phyloP scores from a whole-genome alignment of 2,888 invertebrate species.

The Psylliodes chrysocephalus region DNA sequence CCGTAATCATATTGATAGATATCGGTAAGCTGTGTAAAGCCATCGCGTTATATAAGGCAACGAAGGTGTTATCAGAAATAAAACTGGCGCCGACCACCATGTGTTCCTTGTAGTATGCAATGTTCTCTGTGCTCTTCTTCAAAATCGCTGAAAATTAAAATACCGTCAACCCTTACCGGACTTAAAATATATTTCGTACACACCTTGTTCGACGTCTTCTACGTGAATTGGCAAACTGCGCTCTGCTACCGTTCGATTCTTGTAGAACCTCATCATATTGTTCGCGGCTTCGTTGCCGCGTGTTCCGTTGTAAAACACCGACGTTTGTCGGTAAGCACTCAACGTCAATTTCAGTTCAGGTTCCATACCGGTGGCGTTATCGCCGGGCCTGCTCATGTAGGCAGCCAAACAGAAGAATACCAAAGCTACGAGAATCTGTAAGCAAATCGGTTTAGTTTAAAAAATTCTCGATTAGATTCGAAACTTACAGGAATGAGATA shows the following conservation, averaged over 20 bases:
- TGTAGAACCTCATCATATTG: conserved; percentile 47
- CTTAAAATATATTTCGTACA: conserved; percentile 1
- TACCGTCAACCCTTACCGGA: too few relatives aligned
- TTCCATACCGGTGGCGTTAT: conserved; percentile 35
- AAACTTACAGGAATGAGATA: conserved; percentile 47
- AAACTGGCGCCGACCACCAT: conserved; percentile 66
- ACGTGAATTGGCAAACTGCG: conserved; percentile 45
- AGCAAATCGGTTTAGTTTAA: background rate
- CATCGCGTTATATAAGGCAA: conserved; percentile 64
- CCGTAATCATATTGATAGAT: conserved; percentile 66
- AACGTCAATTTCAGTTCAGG: conserved; percentile 58
- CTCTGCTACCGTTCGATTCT: conserved; percentile 42
- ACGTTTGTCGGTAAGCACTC: conserved; percentile 53
- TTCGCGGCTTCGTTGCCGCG: conserved; percentile 14
- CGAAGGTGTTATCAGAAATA: conserved; percentile 48
- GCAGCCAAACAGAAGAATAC: conserved; percentile 43
- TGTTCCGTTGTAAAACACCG: conserved; percentile 54
- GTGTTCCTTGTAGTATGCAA: conserved; percentile 64
- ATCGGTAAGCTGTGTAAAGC: conserved; percentile 68
- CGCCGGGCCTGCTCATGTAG: conserved; percentile 32
- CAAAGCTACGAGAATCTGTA: conserved; percentile 30
- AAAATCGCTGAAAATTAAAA: conserved; percentile 63
- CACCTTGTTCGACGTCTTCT: conserved; percentile 43
- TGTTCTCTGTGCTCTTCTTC: conserved; percentile 59
- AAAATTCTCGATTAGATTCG: too few relatives aligned